Percentiles rank a stretch among this genome's conserved stretches.
These are phyloP conservation scores for Epinephelus lanceolatus DNA, from an alignment of 2,113 vertebrate genomes.

Conservation along the genomic window DNA sequence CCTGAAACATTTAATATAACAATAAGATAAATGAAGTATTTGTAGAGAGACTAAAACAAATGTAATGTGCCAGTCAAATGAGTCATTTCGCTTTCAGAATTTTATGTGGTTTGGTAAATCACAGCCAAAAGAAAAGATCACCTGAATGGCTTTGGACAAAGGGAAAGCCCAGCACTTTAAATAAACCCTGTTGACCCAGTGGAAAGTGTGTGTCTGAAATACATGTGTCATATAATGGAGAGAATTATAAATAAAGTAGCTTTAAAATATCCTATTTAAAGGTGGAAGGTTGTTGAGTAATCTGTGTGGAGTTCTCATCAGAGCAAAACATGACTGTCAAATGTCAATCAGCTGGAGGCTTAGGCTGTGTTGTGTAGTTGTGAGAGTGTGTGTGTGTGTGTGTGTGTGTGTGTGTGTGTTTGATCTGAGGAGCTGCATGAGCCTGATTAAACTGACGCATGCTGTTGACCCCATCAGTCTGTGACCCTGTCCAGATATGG, in stretches of 20 bases:
- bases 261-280: not conserved
- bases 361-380: not conserved
- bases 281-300: conserved; percentile 1
- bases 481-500: not conserved
- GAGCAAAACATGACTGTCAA: conserved; percentile 32
- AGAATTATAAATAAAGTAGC: too few species aligned
- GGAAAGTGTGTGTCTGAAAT: not conserved
- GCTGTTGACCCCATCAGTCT: not conserved
- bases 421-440: conserved; percentile 17
- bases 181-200: not conserved
- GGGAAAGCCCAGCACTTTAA: not conserved
- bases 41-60: not conserved
- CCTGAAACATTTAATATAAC: not conserved
- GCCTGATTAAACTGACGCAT: conserved; percentile 28
- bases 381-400: not conserved
- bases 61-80: not conserved
- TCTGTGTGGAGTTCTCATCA: conserved; percentile 24
- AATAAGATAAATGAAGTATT: not conserved
- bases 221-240: not conserved
- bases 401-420: not conserved
- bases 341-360: conserved; percentile 63
- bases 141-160: not conserved
- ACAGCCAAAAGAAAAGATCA: not conserved
- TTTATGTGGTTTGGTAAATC: not conserved
- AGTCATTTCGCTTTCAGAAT: not conserved